Percentiles rank a stretch among this genome's conserved stretches.
Conservation (phyloP, 2,888 invertebrate genomes). For the Perizoma affinitatum region DNA sequence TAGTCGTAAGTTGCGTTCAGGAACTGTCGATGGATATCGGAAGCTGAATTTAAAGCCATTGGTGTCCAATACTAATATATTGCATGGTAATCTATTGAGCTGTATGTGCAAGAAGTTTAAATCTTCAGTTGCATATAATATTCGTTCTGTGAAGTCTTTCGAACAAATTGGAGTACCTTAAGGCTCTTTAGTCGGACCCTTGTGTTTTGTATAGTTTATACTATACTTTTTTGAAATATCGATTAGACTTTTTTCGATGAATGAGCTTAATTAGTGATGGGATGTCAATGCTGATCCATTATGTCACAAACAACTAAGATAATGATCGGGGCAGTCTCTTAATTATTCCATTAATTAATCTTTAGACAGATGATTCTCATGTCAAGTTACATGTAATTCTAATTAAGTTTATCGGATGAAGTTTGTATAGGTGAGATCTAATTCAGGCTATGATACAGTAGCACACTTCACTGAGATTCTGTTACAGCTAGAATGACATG, state of each 20-base stretch:
- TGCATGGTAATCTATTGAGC: constrained; percentile 22
- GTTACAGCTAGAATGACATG: constrained; percentile 7
- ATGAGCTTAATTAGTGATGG: no score
- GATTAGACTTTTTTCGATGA: no score
- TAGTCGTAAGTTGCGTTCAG: constrained; percentile 39
- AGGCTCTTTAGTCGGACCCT: no score
- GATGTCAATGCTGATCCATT: no score
- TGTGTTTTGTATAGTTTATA: no score
- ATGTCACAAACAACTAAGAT: constrained; percentile 17
- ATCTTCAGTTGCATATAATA: background rate
- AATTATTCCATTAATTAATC: constrained; percentile 45
- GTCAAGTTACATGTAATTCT: constrained; percentile 52
- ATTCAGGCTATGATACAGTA: constrained; percentile 53
- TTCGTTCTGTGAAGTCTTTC: no score
- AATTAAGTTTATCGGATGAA: constrained; percentile 71
- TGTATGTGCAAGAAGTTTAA: constrained; percentile 1
- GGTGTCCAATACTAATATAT: constrained; percentile 25
- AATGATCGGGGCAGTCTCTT: constrained; percentile 26
- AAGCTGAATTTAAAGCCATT: constrained; percentile 25
- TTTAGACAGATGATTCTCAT: constrained; percentile 48
- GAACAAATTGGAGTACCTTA: no score
- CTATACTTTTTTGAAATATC: no score
- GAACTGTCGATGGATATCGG: constrained; percentile 38
- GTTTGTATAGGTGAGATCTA: constrained; percentile 70
- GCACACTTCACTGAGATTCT: constrained; percentile 6